Evolutionary conservation across 2,113 vertebrate genomes (phyloP).

Genomic region (Albula goreensis): DNA sequence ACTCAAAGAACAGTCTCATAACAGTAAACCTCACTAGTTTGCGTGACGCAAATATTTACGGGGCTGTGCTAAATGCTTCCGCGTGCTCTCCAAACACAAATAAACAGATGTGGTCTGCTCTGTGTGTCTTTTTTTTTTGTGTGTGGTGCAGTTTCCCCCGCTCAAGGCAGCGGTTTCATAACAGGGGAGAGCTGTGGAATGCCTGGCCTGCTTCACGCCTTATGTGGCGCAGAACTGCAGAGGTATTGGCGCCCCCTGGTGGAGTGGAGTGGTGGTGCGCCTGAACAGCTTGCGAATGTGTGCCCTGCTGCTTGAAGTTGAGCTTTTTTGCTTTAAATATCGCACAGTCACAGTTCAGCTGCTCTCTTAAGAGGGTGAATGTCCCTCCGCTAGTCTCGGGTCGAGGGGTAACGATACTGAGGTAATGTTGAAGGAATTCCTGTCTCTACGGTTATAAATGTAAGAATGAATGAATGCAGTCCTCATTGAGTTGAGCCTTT

Average conservation of each 20-base stretch:
- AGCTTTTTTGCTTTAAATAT: not conserved
- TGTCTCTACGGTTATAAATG: no score
- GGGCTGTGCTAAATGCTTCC: not conserved
- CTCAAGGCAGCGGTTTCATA: not conserved
- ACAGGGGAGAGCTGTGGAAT: slow-evolving; percentile 12
- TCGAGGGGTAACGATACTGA: not conserved
- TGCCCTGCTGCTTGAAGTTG: not conserved
- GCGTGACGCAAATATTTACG: slow-evolving; percentile 5
- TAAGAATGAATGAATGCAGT: no score
- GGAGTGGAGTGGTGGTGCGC: not conserved
- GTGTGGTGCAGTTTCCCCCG: not conserved
- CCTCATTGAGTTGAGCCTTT: no score
- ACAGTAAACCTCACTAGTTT: not conserved
- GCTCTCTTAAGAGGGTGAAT: not conserved
- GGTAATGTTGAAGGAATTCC: not conserved
- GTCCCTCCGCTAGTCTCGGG: not conserved
- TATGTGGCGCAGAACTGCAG: not conserved
- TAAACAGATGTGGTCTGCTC: slow-evolving; percentile 13
- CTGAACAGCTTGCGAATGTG: not conserved
- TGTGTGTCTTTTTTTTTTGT: not conserved
- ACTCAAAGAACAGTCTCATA: not conserved
- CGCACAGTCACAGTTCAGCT: not conserved
- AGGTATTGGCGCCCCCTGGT: slow-evolving; percentile 1
- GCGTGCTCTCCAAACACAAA: slow-evolving; percentile 3
- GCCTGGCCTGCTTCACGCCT: not conserved